Evolutionary conservation across 2,797 vertebrate species (phyloP).

Genomic region (Eulemur mongoz): DNA sequence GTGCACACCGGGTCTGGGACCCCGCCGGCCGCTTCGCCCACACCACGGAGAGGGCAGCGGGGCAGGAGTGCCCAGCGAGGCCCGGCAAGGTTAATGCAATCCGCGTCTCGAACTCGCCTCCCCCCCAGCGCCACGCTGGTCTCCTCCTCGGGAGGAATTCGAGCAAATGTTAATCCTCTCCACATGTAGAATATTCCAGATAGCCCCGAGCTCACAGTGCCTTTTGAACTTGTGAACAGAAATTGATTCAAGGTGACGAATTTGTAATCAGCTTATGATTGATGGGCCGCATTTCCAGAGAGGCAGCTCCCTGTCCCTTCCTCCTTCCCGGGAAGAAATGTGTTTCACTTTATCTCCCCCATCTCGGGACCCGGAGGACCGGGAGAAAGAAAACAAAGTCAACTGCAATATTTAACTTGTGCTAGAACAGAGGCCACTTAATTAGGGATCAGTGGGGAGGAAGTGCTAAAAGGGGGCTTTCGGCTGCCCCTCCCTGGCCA

Average conservation of each 20-base stretch:
- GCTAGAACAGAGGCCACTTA: constrained; percentile 82
- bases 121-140: constrained; percentile 4
- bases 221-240: constrained; percentile 97
- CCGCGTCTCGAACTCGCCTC: constrained; percentile 54
- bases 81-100: constrained; percentile 52
- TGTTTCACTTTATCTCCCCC: constrained; percentile 78
- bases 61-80: not conserved
- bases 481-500: constrained; percentile 71
- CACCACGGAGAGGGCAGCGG: not conserved
- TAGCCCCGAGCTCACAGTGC: constrained; percentile 88
- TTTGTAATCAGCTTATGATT: constrained; percentile 97
- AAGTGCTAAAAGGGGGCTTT: constrained; percentile 73
- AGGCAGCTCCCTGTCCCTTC: constrained; percentile 90
- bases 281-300: constrained; percentile 89
- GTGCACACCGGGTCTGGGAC: not conserved
- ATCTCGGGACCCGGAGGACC: constrained; percentile 74
- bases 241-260: constrained; percentile 99
- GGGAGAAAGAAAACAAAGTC: constrained; percentile 80
- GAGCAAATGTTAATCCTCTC: constrained; percentile 87
- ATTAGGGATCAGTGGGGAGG: constrained; percentile 80
- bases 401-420: constrained; percentile 83
- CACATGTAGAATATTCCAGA: constrained; percentile 92
- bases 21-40: not conserved
- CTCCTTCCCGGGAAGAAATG: constrained; percentile 83
- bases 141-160: constrained; percentile 75